Base-by-base conservation (phyloP, 2,888 invertebrate species). In the Apamea epomidion region DNA sequence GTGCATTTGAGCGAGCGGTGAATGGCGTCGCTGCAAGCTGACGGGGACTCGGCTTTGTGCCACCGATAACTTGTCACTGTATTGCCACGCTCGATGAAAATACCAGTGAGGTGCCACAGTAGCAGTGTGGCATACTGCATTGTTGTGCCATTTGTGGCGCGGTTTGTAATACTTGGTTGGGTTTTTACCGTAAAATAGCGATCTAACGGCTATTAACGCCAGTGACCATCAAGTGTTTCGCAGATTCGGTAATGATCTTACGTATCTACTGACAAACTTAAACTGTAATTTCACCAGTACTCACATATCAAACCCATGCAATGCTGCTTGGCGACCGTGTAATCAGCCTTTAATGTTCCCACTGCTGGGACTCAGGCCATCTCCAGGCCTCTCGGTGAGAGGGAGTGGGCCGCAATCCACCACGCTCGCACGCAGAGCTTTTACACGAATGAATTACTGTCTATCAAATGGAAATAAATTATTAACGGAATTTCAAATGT, bases 51-150 rank as follows among this genome's bases (percentile, higher is more conserved):
- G 78, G 86, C 88, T 90, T 91, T 90, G 88, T 90, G 86, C 78
- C 81, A 75, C 72, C 88, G 89, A 91, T 92, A 92, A 92, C 87
- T 90, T 90, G 91, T 90, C 90, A 86, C 89, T 80, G 87, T 87
- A 86, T 65, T 86, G 83, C 84, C 81, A 82, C 81, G 76, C 80
- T 82, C 83, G 60, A 81, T 84, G 87, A 67, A 82, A 89, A 83
- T 86, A 78, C 58, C 21, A 51, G 83, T 62, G 29, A 68, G 58
- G 51, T 72, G 58, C 32, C 58, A 68, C 37, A 60, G 67, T 62
- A 29, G 18, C 37, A 42, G 21, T 32, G 62, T 51, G 64, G 37
- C 68, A 42, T 58, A 25, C 18, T 16, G 42, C 64, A 65, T 65
- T 84, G 74, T 78, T 72, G 60, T 72, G 14, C n/a, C 64, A 25